These are phyloP conservation scores for Craseonycteris thonglongyai DNA, from an alignment of 2,113 vertebrate genomes.

Conservation along the genomic window DNA sequence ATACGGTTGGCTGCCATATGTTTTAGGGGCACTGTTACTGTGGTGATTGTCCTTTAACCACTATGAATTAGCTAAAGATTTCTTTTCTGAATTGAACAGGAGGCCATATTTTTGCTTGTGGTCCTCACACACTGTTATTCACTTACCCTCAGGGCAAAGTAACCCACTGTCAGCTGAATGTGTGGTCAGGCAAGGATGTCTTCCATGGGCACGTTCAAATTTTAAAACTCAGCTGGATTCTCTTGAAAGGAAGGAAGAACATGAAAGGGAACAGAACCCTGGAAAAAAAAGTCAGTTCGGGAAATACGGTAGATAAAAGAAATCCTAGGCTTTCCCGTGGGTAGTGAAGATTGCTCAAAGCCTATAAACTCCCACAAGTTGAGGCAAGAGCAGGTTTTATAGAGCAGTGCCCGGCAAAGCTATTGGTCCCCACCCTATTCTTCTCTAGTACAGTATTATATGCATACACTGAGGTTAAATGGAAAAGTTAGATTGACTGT, in stretches of 20 bases:
- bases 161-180: background rate
- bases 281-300: background rate
- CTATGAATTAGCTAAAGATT: background rate
- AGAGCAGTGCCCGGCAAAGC: background rate
- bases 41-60: background rate
- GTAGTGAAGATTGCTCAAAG: background rate
- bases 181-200: background rate
- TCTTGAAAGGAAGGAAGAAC: background rate
- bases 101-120: background rate
- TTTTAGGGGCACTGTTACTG: background rate
- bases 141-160: background rate
- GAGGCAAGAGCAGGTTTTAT: background rate
- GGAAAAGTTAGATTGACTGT: background rate
- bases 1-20: background rate
- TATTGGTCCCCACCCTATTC: rapidly evolving
- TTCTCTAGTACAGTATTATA: background rate
- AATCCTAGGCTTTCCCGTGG: background rate
- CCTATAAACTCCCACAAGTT: background rate
- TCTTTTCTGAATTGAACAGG: background rate
- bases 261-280: background rate
- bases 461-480: background rate
- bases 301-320: background rate
- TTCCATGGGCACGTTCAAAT: background rate
- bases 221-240: background rate
- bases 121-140: background rate